Evolutionary conservation across 2,797 vertebrate species (phyloP).

Genomic region (Arnoldichthys spilopterus): DNA sequence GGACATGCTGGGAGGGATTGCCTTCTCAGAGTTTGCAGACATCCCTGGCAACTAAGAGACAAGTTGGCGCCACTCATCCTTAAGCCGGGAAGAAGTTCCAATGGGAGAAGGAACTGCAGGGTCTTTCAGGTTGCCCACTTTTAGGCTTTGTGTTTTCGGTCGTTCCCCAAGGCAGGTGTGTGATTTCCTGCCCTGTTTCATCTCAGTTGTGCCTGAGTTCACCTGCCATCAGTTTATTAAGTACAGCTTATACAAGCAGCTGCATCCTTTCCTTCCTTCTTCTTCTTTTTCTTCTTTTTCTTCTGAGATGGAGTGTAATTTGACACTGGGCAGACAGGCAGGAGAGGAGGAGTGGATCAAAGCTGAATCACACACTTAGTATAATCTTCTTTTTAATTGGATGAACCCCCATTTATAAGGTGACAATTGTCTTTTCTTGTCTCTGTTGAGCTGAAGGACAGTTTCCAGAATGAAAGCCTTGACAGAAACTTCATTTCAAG

Average conservation of each 20-base stretch:
- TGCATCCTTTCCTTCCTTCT: constrained; percentile 53
- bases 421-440: constrained; percentile 38
- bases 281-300: constrained; percentile 56
- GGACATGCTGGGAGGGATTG: constrained; percentile 80
- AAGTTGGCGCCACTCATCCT: constrained; percentile 77
- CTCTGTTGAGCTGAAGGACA: constrained; percentile 9
- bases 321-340: constrained; percentile 66
- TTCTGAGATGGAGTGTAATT: constrained; percentile 66
- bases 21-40: constrained; percentile 67
- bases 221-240: constrained; percentile 70
- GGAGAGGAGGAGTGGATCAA: constrained; percentile 46
- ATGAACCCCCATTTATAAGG: constrained; percentile 31
- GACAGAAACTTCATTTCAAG: constrained; percentile 10
- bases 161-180: constrained; percentile 63
- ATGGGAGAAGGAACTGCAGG: constrained; percentile 62
- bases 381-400: constrained; percentile 57
- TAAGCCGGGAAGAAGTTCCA: constrained; percentile 59
- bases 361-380: constrained; percentile 63
- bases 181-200: constrained; percentile 73
- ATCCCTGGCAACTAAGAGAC: constrained; percentile 73
- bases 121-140: constrained; percentile 65
- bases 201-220: constrained; percentile 76
- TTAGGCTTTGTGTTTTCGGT: constrained; percentile 59
- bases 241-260: constrained; percentile 58
- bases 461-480: constrained; percentile 4